These are phyloP conservation scores for Sebastes goodei DNA, from an alignment of 2,797 vertebrate species.

Conservation along the genomic window DNA sequence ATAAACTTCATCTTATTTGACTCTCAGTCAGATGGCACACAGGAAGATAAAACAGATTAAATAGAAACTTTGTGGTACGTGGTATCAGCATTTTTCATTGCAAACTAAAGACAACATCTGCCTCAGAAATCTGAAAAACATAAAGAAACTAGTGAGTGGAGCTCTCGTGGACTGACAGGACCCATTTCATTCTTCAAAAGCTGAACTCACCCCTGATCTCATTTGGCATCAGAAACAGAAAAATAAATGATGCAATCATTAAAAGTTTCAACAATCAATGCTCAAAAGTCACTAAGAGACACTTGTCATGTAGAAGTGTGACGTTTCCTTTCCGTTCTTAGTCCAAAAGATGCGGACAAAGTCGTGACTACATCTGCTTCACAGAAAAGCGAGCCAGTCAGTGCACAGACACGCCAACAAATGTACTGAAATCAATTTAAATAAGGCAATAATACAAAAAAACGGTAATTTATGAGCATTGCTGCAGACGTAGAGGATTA, in stretches of 20 bases:
- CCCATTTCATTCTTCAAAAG: neutral
- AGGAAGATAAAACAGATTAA: neutral
- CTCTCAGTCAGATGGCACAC: neutral
- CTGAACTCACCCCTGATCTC: conserved; percentile 3
- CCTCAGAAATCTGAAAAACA: neutral
- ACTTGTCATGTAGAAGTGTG: conserved; percentile 24
- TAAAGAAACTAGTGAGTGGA: neutral
- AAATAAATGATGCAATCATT: conserved; percentile 13
- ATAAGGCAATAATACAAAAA: conserved; percentile 17
- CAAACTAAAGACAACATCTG: neutral
- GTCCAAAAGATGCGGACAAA: conserved; percentile 18
- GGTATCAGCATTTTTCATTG: neutral
- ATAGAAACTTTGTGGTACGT: neutral
- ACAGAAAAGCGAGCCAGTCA: conserved; percentile 5
- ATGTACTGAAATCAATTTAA: neutral
- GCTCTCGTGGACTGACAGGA: neutral
- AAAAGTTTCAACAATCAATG: conserved; percentile 25
- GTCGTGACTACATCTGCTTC: conserved; percentile 42
- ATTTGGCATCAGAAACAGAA: conserved; percentile 34
- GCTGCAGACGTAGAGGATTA: neutral
- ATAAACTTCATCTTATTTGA: neutral
- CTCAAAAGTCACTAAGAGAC: conserved; percentile 30
- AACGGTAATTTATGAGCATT: neutral
- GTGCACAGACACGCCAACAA: neutral
- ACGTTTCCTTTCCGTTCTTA: neutral